Evolutionary conservation across 1,140 invertebrate genomes (phyloP).

Genomic region (Rhagoletis pomonella): DNA sequence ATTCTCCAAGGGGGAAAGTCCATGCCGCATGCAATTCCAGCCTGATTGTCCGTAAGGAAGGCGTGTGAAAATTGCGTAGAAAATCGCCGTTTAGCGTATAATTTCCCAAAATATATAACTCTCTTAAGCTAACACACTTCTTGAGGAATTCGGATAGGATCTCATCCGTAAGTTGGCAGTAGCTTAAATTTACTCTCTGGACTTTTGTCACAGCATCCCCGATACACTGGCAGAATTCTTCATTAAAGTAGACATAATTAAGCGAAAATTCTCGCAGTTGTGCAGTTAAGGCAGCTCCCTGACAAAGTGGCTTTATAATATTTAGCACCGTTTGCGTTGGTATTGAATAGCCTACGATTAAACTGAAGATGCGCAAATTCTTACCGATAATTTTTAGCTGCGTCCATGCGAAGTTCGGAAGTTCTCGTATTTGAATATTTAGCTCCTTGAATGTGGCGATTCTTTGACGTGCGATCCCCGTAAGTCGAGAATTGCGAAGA

Average conservation of each 20-base stretch:
- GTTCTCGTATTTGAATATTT: constrained; percentile 35
- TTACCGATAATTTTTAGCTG: constrained; percentile 50
- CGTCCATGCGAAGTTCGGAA: constrained; percentile 24
- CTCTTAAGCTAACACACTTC: constrained; percentile 16
- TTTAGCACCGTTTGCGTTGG: constrained; percentile 10
- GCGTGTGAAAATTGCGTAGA: neutral
- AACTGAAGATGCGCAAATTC: constrained; percentile 10
- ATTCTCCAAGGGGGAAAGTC: neutral
- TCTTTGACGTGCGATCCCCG: constrained; percentile 26
- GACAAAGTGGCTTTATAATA: constrained; percentile 41
- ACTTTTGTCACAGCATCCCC: neutral
- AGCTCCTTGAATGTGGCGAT: constrained; percentile 47
- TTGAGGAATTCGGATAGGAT: constrained; percentile 26
- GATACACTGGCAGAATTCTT: constrained; percentile 23
- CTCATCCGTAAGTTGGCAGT: constrained; percentile 53
- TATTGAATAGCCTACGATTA: constrained; percentile 53
- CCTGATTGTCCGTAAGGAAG: constrained; percentile 4
- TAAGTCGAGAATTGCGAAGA: neutral
- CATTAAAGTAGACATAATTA: constrained; percentile 53
- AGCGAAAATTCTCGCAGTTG: constrained; percentile 5
- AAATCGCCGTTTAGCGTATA: constrained; percentile 23
- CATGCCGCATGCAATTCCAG: constrained; percentile 30
- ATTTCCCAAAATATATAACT: constrained; percentile 46
- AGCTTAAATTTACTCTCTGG: constrained; percentile 47
- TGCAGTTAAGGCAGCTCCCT: neutral